phyloP scores from a whole-genome alignment of 1,140 invertebrate species.

The Eufriesea mexicana region DNA sequence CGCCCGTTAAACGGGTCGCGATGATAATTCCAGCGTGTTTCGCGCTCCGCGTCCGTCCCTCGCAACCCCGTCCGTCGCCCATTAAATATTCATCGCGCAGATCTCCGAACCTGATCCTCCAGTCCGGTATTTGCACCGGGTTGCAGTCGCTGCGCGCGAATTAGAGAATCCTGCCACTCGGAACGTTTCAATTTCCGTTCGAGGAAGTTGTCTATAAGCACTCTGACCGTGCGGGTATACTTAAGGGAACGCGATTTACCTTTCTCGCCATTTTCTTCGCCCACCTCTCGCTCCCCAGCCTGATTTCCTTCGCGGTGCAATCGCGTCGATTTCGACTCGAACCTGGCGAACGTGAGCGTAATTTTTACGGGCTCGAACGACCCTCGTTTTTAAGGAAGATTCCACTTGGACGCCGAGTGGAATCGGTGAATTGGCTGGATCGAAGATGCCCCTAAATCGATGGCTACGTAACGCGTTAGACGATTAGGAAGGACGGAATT shows the following conservation, averaged over 20 bases:
- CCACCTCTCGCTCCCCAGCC: too few relatives aligned
- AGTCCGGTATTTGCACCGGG: slow-evolving; percentile 15
- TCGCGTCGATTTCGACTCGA: neutral
- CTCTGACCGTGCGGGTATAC: neutral
- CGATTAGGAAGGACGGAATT: neutral
- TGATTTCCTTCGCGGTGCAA: neutral
- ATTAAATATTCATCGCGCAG: slow-evolving; percentile 40
- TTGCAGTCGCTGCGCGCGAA: slow-evolving; percentile 9
- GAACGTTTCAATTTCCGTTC: slow-evolving; percentile 45
- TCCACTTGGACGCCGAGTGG: neutral
- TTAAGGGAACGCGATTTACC: neutral
- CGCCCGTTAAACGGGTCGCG: neutral
- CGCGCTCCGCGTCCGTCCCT: neutral
- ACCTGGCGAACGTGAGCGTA: neutral
- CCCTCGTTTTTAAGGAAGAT: too few relatives aligned
- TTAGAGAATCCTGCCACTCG: slow-evolving; percentile 13
- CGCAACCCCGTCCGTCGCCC: neutral
- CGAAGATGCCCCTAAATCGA: neutral
- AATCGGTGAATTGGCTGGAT: too few relatives aligned
- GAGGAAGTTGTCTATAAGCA: slow-evolving; percentile 7
- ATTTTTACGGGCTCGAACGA: neutral
- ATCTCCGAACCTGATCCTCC: neutral
- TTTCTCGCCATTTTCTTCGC: neutral
- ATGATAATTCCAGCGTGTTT: slow-evolving; percentile 13
- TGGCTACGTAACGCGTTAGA: neutral